Evolutionary conservation across 2,888 invertebrate species (phyloP), one percentile per base, ranked within the genome.

Genomic region (Lacanobia wlatinum): DNA sequence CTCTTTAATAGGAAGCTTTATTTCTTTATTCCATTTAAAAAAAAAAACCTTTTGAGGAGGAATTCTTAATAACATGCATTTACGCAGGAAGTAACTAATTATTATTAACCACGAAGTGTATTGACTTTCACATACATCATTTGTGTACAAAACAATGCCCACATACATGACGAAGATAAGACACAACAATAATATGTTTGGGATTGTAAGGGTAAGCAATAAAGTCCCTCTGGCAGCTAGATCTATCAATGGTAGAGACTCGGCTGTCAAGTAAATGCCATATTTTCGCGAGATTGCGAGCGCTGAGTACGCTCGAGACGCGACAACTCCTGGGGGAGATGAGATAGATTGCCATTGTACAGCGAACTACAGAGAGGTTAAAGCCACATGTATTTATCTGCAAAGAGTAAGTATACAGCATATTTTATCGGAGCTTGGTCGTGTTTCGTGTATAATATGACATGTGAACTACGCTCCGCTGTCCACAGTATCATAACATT

Each of bases 291-390:
- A 90, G 85, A 87, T 86, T 88, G 87, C 84, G 84, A 91, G 85
- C 70, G 83, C 82, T 77, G 86, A 81, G 83, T 70, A 76, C 76
- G 80, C 85, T 82, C 82, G 85, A 80, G 85, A 80, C 84, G 82
- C 83, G 89, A 90, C 88, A 88, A 87, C 87, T 89, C 93, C 91
- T 84, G 75, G 67, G 92, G 91, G 93, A 91, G 81, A 77, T 76
- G 86, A 88, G 89, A 92, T 90, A 91, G 88, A 92, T 92, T 91
- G 92, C 91, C 86, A 89, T 89, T 89, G 90, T 89, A 87, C 86
- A 89, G 83, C 86, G 86, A 82, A 84, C 83, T 88, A 85, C 86
- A 74, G 84, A 89, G 88, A 89, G 88, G 86, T 89, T 89, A 85
- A 84, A 89, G 83, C 85, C 85, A 83, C 82, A 85, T 88, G 86